Conservation (phyloP, 2,113 vertebrate species). For the Chauna torquata region DNA sequence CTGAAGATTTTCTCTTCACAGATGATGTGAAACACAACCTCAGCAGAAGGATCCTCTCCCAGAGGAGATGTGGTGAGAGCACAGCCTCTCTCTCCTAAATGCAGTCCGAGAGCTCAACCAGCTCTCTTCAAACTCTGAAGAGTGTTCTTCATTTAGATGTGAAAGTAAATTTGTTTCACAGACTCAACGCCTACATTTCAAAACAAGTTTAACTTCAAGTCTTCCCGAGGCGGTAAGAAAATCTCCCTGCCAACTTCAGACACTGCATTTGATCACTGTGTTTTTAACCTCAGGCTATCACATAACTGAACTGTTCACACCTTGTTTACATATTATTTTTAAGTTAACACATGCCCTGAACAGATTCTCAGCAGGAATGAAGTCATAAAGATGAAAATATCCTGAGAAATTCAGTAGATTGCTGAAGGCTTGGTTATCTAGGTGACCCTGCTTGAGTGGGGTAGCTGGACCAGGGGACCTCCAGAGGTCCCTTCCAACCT, state of each 20-base stretch:
- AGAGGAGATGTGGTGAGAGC: neutral
- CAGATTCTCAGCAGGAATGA: neutral
- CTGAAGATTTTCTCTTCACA: neutral
- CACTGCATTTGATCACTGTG: neutral
- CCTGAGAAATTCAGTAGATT: neutral
- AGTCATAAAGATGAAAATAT: conserved; percentile 33
- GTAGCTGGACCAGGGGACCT: neutral
- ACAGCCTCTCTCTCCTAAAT: neutral
- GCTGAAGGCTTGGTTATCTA: neutral
- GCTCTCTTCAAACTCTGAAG: neutral
- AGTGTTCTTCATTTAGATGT: neutral
- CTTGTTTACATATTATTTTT: conserved; percentile 20
- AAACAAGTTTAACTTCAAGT: conserved; percentile 38
- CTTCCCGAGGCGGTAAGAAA: neutral
- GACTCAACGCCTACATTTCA: conserved; percentile 24
- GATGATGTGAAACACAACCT: neutral
- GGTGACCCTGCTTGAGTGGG: neutral
- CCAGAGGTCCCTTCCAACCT: neutral
- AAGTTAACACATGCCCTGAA: conserved; percentile 18
- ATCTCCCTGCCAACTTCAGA: conserved; percentile 16
- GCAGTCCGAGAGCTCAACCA: neutral
- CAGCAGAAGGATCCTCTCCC: neutral
- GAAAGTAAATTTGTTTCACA: neutral
- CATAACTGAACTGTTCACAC: conserved; percentile 25
- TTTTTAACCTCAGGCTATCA: conserved; percentile 21